A percentile compares a stretch with the other conserved stretches of the same genome.
Evolutionary conservation across 2,113 vertebrate species (phyloP).

Genomic region (Candoia aspera): DNA sequence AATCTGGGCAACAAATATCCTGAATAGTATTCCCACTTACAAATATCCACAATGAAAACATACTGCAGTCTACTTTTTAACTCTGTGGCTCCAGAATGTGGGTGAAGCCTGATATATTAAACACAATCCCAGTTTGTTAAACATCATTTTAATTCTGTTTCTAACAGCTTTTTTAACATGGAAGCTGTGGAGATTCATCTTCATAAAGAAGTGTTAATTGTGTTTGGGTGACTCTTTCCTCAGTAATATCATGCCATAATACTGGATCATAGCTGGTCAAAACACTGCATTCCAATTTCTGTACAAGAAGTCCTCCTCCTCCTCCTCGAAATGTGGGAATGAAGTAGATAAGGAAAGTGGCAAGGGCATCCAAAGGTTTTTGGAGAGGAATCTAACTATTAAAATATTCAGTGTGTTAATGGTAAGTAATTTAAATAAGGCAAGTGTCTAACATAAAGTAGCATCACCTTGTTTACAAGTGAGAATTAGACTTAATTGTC

Average conservation of each 20-base stretch:
- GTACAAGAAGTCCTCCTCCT: conserved; percentile 4
- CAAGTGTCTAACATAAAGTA: background rate
- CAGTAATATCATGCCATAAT: background rate
- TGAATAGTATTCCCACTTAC: rapidly evolving
- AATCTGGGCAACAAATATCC: background rate
- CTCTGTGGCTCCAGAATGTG: background rate
- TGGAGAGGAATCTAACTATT: background rate
- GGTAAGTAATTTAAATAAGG: background rate
- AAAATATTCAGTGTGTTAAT: background rate
- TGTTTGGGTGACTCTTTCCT: conserved; percentile 37
- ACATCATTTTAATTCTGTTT: conserved; percentile 1
- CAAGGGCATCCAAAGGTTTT: background rate
- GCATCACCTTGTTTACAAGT: background rate
- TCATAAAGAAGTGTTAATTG: conserved; percentile 37
- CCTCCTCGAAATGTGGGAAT: background rate
- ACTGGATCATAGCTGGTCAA: conserved; percentile 15
- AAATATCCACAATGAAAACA: rapidly evolving
- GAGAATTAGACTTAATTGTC: background rate
- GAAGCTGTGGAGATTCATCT: conserved; percentile 23
- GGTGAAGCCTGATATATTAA: rapidly evolving
- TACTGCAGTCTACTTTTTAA: background rate
- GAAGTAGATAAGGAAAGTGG: background rate
- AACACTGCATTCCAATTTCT: background rate
- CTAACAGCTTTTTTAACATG: background rate
- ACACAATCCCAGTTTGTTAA: background rate